A percentile compares a stretch with the other conserved stretches of the same genome.
These are phyloP conservation scores for Romanogobio albipinnatus DNA, from an alignment of 2,113 vertebrate species.

Conservation along the genomic window DNA sequence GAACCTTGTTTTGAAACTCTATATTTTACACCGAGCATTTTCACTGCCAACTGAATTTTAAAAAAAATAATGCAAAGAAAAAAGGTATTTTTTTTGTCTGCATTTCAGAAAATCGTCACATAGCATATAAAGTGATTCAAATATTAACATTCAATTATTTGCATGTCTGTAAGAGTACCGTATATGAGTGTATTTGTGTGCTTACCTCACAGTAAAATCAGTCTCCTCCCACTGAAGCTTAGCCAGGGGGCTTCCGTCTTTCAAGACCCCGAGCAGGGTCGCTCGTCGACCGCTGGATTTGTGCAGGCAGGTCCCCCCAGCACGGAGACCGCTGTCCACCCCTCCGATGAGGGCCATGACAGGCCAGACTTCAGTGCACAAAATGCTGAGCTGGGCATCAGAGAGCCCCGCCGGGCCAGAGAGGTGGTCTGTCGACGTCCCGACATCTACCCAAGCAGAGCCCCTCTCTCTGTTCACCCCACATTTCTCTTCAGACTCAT, in stretches of 20 bases:
- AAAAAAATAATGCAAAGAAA: no score
- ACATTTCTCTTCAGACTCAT: conserved; percentile 57
- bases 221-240: conserved; percentile 83
- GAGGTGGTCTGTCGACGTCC: conserved; percentile 46
- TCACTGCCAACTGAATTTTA: no score
- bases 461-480: conserved; percentile 51
- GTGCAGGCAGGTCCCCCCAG: conserved; percentile 77
- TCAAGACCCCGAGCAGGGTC: conserved; percentile 77
- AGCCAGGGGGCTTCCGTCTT: conserved; percentile 76
- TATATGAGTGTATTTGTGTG: background rate
- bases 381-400: conserved; percentile 72
- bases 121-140: background rate
- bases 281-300: conserved; percentile 76
- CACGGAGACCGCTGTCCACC: conserved; percentile 78
- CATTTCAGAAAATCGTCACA: no score
- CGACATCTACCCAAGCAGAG: conserved; percentile 42
- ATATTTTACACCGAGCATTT: no score
- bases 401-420: conserved; percentile 65
- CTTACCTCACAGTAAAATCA: conserved; percentile 79
- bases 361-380: conserved; percentile 80
- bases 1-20: no score
- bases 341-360: conserved; percentile 80
- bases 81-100: no score
- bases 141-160: background rate
- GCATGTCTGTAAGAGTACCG: background rate